Evolutionary conservation across 2,888 invertebrate genomes (phyloP).

Genomic region (Dynastes tityus): DNA sequence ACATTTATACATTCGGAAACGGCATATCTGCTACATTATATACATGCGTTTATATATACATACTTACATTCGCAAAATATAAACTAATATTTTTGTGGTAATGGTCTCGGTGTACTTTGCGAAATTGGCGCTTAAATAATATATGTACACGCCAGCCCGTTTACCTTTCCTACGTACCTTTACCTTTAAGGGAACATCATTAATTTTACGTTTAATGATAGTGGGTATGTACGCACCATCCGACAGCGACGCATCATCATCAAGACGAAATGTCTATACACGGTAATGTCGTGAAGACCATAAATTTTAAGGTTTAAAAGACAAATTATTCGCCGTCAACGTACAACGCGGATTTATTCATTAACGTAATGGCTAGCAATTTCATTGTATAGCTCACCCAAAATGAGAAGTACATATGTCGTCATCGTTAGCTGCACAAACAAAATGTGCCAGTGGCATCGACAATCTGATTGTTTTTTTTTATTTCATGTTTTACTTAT

Average conservation of each 20-base stretch:
- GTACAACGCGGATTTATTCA: conserved; percentile 12
- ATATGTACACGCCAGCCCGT: background rate
- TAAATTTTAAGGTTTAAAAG: conserved; percentile 13
- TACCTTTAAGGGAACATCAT: conserved; percentile 30
- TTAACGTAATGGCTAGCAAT: conserved; percentile 19
- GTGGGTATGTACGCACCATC: conserved; percentile 3
- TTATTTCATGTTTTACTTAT: too few species aligned
- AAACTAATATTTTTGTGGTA: conserved; percentile 33
- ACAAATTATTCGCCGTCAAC: conserved; percentile 12
- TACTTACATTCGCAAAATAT: conserved; percentile 5
- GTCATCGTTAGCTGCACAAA: too few species aligned
- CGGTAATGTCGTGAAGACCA: background rate
- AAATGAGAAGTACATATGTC: too few species aligned
- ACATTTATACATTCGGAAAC: too few species aligned
- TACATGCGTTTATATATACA: too few species aligned
- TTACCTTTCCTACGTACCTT: background rate
- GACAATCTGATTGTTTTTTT: too few species aligned
- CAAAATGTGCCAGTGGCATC: too few species aligned
- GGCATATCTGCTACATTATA: too few species aligned
- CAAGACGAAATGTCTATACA: background rate
- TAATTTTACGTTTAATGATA: conserved; percentile 25
- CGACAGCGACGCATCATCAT: too few species aligned
- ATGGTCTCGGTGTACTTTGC: conserved; percentile 28
- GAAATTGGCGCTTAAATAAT: conserved; percentile 38
- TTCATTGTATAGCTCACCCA: background rate